Evolutionary conservation across 2,888 invertebrate species (phyloP).

Genomic region (Dromius quadrimaculatus): DNA sequence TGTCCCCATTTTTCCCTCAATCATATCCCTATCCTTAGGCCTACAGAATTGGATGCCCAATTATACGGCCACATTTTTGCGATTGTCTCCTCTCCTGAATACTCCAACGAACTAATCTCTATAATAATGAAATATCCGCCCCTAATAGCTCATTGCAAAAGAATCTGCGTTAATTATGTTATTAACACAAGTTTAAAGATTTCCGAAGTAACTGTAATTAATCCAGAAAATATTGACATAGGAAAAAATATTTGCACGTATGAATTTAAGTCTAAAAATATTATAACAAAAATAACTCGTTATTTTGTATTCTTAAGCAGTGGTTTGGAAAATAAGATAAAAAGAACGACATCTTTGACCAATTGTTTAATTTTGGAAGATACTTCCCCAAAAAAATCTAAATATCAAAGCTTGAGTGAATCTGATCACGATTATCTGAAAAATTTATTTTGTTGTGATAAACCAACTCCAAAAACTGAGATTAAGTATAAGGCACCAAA

Average conservation of each 20-base stretch:
- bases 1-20: background rate
- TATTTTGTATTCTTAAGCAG: constrained; percentile 4
- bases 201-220: constrained; percentile 3
- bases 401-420: constrained; percentile 13
- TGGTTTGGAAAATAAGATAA: constrained; percentile 13
- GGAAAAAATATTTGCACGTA: background rate
- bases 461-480: background rate
- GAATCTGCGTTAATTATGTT: constrained; percentile 55
- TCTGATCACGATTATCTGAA: constrained; percentile 7
- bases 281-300: background rate
- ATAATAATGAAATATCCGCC: constrained; percentile 54
- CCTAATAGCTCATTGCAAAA: constrained; percentile 56
- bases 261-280: background rate
- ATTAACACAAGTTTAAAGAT: constrained; percentile 41
- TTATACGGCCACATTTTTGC: constrained; percentile 76
- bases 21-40: constrained; percentile 65
- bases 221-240: too few relatives aligned
- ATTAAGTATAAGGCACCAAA: background rate
- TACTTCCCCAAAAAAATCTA: background rate
- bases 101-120: constrained; percentile 13
- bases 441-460: constrained; percentile 2
- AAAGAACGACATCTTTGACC: constrained; percentile 4
- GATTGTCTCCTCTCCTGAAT: constrained; percentile 62
- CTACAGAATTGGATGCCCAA: constrained; percentile 83
- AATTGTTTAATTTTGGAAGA: constrained; percentile 8